Evolutionary conservation across 2,797 vertebrate genomes (phyloP).

Genomic region (Sylvia borin): DNA sequence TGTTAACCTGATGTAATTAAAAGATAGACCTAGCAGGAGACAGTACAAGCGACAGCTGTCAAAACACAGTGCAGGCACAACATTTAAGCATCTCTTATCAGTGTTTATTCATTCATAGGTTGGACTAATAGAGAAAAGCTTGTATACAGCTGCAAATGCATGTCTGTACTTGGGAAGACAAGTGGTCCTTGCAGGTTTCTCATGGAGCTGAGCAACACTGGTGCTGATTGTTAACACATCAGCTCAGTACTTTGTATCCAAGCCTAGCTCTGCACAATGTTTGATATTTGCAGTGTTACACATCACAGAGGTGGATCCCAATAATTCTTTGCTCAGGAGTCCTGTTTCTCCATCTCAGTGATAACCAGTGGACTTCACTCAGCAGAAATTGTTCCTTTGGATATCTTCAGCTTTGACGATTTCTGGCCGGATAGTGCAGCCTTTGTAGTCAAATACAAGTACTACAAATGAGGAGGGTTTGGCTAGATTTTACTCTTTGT

Average conservation of each 20-base stretch:
- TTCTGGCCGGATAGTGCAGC: background rate
- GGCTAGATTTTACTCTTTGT: background rate
- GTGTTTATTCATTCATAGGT: constrained; percentile 50
- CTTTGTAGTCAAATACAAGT: background rate
- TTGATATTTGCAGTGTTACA: background rate
- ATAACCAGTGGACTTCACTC: background rate
- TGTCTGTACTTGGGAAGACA: background rate
- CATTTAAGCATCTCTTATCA: constrained; percentile 27
- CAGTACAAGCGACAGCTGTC: constrained; percentile 35
- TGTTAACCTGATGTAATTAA: constrained; percentile 59
- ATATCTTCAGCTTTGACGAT: background rate
- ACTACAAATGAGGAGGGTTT: background rate
- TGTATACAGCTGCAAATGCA: background rate
- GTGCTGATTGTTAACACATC: background rate
- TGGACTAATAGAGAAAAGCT: background rate
- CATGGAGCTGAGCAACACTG: background rate
- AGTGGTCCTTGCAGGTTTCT: background rate
- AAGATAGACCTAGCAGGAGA: constrained; percentile 14
- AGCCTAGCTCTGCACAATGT: background rate
- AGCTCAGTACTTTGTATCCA: background rate
- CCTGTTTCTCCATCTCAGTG: background rate
- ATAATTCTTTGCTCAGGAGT: background rate
- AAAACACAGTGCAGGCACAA: constrained; percentile 35
- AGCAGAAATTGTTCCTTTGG: background rate
- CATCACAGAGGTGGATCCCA: background rate